Percentiles rank a stretch among this genome's conserved stretches.
phyloP scores from a whole-genome alignment of 2,113 vertebrate species.

The Serilophus lunatus region DNA sequence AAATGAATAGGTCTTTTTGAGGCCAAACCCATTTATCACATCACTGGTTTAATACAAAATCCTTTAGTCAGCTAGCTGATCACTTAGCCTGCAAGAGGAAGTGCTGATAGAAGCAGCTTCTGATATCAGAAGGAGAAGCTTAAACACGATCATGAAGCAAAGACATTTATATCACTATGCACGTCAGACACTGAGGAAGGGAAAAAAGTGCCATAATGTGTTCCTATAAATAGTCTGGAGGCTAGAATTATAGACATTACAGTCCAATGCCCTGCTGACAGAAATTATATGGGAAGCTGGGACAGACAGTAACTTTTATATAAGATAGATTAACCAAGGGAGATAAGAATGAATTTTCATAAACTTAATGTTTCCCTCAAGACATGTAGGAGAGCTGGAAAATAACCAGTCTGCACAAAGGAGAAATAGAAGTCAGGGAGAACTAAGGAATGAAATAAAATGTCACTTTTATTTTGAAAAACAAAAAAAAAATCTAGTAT shows the following conservation, averaged over 20 bases:
- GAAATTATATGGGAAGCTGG: not conserved
- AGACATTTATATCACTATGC: not conserved
- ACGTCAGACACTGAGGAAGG: not conserved
- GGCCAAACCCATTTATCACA: constrained; percentile 3
- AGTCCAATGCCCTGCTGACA: not conserved
- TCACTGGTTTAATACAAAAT: not conserved
- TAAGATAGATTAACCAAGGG: not conserved
- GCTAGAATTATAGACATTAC: not conserved
- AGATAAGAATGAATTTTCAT: constrained; percentile 22
- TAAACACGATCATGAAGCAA: not conserved
- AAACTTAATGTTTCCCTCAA: not conserved
- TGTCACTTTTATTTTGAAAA: not conserved
- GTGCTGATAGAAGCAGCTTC: not conserved
- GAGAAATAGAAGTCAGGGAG: not conserved
- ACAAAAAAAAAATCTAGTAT: not conserved
- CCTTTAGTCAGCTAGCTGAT: not conserved
- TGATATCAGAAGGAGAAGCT: not conserved
- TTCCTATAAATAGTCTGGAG: not conserved
- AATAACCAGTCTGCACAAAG: not conserved
- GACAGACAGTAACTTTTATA: not conserved
- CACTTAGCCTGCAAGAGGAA: not conserved
- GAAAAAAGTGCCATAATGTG: not conserved
- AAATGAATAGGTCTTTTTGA: not conserved
- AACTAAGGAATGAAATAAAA: not conserved
- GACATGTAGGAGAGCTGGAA: not conserved